Percentiles rank a stretch among this genome's conserved stretches.
These are phyloP conservation scores for Sus scrofa DNA, from an alignment of 2,113 vertebrate species.

Conservation along the genomic window T2T-Sscrofa CM000813.6:142096501-142097000, in stretches of 20 bases:
- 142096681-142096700: not conserved
- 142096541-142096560: not conserved
- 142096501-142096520: not conserved
- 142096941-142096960: not conserved
- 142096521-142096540: not conserved
- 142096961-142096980: not conserved
- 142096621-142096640: not conserved
- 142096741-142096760: not conserved
- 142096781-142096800: not conserved
- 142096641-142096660: not conserved
- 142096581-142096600: not conserved
- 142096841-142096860: not conserved
- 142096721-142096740: not conserved
- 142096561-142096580: not conserved
- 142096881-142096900: not conserved
- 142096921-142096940: not conserved
- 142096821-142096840: not conserved
- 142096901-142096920: not conserved
- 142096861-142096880: not conserved
- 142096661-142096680: not conserved
- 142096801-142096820: not conserved
- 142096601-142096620: not conserved
- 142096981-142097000: not conserved
- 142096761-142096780: not conserved
- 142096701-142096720: not conserved